A percentile compares a stretch with the other conserved stretches of the same genome.
Evolutionary conservation across 2,797 vertebrate genomes (phyloP).

Genomic region (Takifugu ocellatus): DNA sequence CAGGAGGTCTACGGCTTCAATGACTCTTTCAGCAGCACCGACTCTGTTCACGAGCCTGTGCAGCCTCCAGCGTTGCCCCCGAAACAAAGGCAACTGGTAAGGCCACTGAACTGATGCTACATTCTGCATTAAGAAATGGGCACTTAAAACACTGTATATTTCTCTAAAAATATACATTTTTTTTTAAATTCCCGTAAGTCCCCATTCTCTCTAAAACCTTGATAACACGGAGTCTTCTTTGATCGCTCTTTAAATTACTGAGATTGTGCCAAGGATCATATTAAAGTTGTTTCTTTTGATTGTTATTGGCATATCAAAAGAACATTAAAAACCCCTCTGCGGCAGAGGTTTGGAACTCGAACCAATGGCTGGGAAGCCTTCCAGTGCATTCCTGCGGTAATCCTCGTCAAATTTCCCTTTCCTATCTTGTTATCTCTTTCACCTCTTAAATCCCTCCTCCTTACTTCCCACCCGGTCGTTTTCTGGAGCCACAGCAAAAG

Average conservation of each 20-base stretch:
- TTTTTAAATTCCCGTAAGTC: background rate
- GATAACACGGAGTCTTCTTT: slow-evolving; percentile 2
- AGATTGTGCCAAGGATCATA: background rate
- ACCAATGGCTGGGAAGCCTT: slow-evolving; percentile 16
- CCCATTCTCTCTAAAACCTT: background rate
- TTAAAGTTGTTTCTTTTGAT: background rate
- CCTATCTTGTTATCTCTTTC: slow-evolving; percentile 53
- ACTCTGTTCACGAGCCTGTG: slow-evolving; percentile 80
- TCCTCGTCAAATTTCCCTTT: slow-evolving; percentile 46
- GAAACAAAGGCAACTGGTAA: slow-evolving; percentile 96
- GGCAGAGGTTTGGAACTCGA: background rate
- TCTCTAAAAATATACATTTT: too few relatives aligned
- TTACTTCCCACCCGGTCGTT: background rate
- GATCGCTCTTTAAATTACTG: slow-evolving; percentile 3
- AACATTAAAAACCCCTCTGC: background rate
- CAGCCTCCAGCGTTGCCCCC: slow-evolving; percentile 92
- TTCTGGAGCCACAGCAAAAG: slow-evolving; percentile 27
- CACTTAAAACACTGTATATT: too few relatives aligned
- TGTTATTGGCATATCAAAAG: background rate
- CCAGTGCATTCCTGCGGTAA: slow-evolving; percentile 22
- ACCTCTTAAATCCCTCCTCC: slow-evolving; percentile 34
- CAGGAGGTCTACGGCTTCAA: slow-evolving; percentile 94
- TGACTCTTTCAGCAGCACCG: slow-evolving; percentile 85
- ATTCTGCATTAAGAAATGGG: too few relatives aligned
- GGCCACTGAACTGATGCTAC: slow-evolving; percentile 31